Evolutionary conservation across 2,797 vertebrate species (phyloP), one percentile per base, ranked within the genome.

Genomic region (Sphaeramia orbicularis): DNA sequence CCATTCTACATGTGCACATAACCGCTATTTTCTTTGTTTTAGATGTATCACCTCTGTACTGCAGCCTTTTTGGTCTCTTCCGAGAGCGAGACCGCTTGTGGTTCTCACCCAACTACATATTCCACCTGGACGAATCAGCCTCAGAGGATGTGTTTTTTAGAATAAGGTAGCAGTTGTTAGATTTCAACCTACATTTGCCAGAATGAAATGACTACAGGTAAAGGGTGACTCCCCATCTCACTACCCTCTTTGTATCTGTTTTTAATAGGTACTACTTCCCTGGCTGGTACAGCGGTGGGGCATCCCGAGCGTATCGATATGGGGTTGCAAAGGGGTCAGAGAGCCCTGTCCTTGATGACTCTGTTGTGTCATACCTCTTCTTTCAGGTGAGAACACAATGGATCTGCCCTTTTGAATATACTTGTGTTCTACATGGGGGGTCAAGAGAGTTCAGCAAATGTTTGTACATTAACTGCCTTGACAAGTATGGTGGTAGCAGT

Each of bases 351-450:
- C 90, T 98, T 52, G 97, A 98, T 54, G 96, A 98, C 79, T 74
- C 89, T 82, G 95, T 97, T 63, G 97, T 98, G 96, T 94, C 94
- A 49, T 97, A 98, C 61, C 94, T 98, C 48, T 98, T 98, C 62
- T 94, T 92, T 86, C 97, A 98, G 96, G 97, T 97, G 89, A 89
- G 55, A 16, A 13, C 7, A 13, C 1, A 19, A 16, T 44, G 43
- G 4, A 49, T 4, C 18, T 7, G 35, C 10, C 2, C 4, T 2
- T 10, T 45, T 19, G 27, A 45, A 45, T 10, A 9, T 35, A 2
- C 6, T 45, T 7, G 1, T 15, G 4, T 1, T 27, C 42, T 32
- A 7, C 42, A 10, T 45, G 19, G 11, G 11, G 14, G 0, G 3
- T 47, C 15, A 15, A 37, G n/a, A 21, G 30, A n/a, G n/a, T 43